phyloP scores from a whole-genome alignment of 1,140 invertebrate genomes.

The Aphelenchoides avenae region DNA sequence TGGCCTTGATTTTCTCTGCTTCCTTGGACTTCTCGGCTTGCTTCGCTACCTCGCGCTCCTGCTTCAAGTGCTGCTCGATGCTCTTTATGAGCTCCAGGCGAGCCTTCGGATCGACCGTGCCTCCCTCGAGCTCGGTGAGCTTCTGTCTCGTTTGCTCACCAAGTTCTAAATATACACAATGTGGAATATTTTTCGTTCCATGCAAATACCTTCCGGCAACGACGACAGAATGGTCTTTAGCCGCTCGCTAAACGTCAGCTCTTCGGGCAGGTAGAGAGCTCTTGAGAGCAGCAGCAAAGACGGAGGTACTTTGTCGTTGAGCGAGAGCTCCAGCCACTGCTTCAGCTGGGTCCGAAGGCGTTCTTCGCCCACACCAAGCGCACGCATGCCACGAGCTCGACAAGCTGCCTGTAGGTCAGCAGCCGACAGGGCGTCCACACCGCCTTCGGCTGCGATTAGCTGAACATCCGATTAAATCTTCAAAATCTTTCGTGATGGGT shows the following conservation, averaged over 20 bases:
- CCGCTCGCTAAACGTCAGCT: conserved; percentile 51
- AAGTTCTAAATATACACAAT: conserved; percentile 35
- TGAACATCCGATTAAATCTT: conserved; percentile 54
- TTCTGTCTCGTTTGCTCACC: conserved; percentile 54
- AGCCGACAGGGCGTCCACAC: conserved; percentile 77
- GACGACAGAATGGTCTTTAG: conserved; percentile 43
- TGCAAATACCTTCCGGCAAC: conserved; percentile 36
- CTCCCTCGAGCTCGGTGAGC: conserved; percentile 56
- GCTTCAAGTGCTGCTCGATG: conserved; percentile 51
- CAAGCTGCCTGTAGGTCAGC: conserved; percentile 87
- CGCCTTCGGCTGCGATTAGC: conserved; percentile 88
- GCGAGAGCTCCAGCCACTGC: conserved; percentile 91
- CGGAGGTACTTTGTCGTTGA: conserved; percentile 89
- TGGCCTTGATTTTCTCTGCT: conserved; percentile 19
- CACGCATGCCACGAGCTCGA: conserved; percentile 88
- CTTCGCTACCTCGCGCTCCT: conserved; percentile 29
- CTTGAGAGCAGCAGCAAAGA: conserved; percentile 84
- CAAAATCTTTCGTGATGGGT: background rate
- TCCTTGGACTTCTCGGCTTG: conserved; percentile 33
- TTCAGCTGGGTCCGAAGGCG: conserved; percentile 76
- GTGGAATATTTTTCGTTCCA: conserved; percentile 10
- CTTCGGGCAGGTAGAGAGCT: conserved; percentile 67
- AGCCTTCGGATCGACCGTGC: conserved; percentile 51
- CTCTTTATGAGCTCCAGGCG: conserved; percentile 45
- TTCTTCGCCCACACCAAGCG: conserved; percentile 85